A percentile compares a stretch with the other conserved stretches of the same genome.
These are phyloP conservation scores for Tricholauxania praeusta DNA, from an alignment of 2,888 invertebrate genomes.

Conservation along the genomic window DNA sequence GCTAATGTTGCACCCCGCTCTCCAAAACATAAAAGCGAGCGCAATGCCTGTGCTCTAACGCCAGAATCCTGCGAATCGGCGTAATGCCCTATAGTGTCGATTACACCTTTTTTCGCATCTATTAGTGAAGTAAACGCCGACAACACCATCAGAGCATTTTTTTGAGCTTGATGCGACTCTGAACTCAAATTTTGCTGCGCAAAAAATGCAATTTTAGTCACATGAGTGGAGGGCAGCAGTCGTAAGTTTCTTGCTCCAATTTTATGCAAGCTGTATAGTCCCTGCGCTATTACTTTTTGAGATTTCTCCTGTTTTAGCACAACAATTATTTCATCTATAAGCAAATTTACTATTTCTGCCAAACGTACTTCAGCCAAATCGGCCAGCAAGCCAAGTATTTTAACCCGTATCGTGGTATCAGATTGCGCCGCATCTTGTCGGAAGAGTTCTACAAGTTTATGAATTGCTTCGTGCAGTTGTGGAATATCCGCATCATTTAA, in stretches of 20 bases:
- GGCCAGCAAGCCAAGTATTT: slow-evolving; percentile 59
- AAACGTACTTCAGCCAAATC: slow-evolving; percentile 59
- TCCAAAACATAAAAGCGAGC: slow-evolving; percentile 85
- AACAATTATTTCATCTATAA: slow-evolving; percentile 64
- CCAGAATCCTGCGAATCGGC: slow-evolving; percentile 90
- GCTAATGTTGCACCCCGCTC: slow-evolving; percentile 85
- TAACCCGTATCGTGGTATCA: slow-evolving; percentile 61
- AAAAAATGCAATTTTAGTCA: slow-evolving; percentile 63
- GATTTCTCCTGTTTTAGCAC: slow-evolving; percentile 64
- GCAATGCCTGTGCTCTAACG: slow-evolving; percentile 89
- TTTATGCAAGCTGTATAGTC: slow-evolving; percentile 62
- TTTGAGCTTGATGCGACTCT: slow-evolving; percentile 65
- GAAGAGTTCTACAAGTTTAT: slow-evolving; percentile 59
- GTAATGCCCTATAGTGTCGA: slow-evolving; percentile 85
- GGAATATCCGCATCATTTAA: slow-evolving; percentile 54
- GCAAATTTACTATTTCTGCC: slow-evolving; percentile 56
- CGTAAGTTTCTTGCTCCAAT: slow-evolving; percentile 60
- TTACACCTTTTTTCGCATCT: slow-evolving; percentile 73
- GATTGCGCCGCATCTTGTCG: slow-evolving; percentile 60
- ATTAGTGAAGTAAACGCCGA: slow-evolving; percentile 64
- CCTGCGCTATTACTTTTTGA: slow-evolving; percentile 66
- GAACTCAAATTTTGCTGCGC: slow-evolving; percentile 64
- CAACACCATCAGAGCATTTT: slow-evolving; percentile 63
- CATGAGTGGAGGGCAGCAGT: slow-evolving; percentile 57
- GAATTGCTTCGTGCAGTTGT: slow-evolving; percentile 59